A percentile compares a stretch with the other conserved stretches of the same genome.
Conservation (phyloP, 2,113 vertebrate genomes). For the Chauna torquata region DNA sequence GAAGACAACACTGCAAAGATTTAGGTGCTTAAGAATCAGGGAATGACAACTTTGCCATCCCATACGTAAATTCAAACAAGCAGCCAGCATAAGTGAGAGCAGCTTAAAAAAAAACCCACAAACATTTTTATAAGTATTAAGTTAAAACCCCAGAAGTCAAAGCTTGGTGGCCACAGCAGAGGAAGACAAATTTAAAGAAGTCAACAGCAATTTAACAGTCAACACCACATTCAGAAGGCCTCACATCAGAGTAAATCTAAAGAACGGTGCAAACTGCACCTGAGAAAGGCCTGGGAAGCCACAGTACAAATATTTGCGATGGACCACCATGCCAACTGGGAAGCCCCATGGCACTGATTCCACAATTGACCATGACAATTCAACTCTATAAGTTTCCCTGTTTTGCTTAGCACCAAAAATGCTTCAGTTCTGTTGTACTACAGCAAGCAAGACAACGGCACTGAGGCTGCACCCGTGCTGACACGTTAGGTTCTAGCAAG, state of each 20-base stretch:
- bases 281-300: neutral
- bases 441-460: neutral
- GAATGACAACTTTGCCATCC: neutral
- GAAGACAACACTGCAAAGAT: neutral
- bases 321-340: neutral
- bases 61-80: neutral
- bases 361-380: neutral
- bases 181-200: neutral
- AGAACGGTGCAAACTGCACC: neutral
- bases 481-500: neutral
- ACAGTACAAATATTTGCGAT: accelerated
- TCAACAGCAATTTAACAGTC: neutral
- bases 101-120: neutral
- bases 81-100: neutral
- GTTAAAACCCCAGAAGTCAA: neutral
- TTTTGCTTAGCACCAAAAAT: neutral
- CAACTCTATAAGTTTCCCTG: neutral
- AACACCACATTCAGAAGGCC: neutral
- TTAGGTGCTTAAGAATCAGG: neutral
- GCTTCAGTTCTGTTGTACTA: neutral
- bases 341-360: neutral
- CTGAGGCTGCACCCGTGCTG: neutral
- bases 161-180: neutral
- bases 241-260: neutral
- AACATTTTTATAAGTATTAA: neutral